Base-by-base conservation (phyloP, 2,797 vertebrate genomes). In the Sternarchorhynchus goeldii region DNA sequence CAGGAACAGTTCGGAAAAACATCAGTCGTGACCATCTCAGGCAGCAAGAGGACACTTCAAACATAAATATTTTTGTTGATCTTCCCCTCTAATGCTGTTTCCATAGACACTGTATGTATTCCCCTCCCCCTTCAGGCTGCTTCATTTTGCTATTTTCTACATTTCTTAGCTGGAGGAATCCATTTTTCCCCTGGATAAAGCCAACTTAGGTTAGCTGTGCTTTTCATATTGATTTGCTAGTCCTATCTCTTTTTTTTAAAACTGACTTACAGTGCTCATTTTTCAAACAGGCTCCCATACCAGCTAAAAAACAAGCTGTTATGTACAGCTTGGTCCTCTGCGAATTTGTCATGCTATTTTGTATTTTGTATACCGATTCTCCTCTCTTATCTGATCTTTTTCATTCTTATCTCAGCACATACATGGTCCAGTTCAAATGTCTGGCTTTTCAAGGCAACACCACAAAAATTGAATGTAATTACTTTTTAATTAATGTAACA, bases 201-300 rank as follows among this genome's bases (percentile, higher is more conserved):
- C 63, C 63, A 66, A 20, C n/a, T 4, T 20, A 66, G 63, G 36
- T 66, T 20, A 65, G 18, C 12, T 66, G 3, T 66, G 39, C 39
- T 25, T 67, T n/a, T 36, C 32, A 64, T 20, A 34, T 18, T n/a
- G 62, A 64, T 64, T 21, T 39, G 62, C 62, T 34, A 64, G 62
- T 17, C 17, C 6, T 39, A 7, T 1, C 2, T n/a, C 18, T 36
- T 65, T 39, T 65, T 36, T 25, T 25, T 25, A 25, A 25, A 50
- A 50, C 8, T 50, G 45, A 50, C 63, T 36, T n/a, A 21, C n/a
- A 6, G 39, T 12, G 45, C 36, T 14, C 14, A 45, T 67, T 67
- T 67, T 34, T 45, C 12, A 12, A 50, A 14, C 10, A 8, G 39
- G 39, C 6, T 41, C 32, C 18, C 63, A 25, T 16, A 5, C 7